Base-by-base conservation (phyloP, 2,888 invertebrate genomes). In the Drosophila bunnanda region DNA sequence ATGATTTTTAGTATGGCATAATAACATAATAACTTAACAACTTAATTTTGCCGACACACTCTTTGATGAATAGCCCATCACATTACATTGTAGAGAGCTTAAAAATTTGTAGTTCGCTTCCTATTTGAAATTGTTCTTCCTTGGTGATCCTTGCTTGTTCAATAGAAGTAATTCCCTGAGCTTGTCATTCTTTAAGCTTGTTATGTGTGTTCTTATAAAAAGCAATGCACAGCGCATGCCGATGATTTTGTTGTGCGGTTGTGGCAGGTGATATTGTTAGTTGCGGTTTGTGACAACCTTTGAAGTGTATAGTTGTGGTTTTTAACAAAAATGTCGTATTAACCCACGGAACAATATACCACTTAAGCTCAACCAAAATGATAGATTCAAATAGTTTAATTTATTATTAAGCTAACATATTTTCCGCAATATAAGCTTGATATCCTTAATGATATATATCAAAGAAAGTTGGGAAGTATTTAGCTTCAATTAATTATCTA, bases 291-390 rank as follows among this genome's bases (percentile, higher is more conserved):
- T 22, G 22, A 22, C 57, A 39, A 13, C 10, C 57, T 56, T 56
- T 56, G 59, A 60, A 56, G 59, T 56, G 59, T 39, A 32, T 32
- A 41, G 52, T 38, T 58, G 58, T 30, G 58, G 58, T 52, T 58
- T 28, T 15, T 9, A 15, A 22, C 22, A 32, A 34, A 34, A 52
- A 52, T 53, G 10, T 13, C 9, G 17, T 41, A 56, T 55, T 60
- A 36, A 32, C 7, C n/a, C 22, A 12, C 30, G 28, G 12, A 22
- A 32, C 15, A 60, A 17, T 13, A 10, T 32, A 22, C 6, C 13
- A 39, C 54, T 30, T 32, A 22, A 30, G 30, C n/a, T 8, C 13
- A 39, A 55, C n/a, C 30, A 22, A 39, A 13, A 7, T 28, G 4
- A 4, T 22, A 12, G 15, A 28, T 46, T 17, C 2, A 9, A 25